phyloP scores from a whole-genome alignment of 2,797 vertebrate genomes.

The Pterois miles region DNA sequence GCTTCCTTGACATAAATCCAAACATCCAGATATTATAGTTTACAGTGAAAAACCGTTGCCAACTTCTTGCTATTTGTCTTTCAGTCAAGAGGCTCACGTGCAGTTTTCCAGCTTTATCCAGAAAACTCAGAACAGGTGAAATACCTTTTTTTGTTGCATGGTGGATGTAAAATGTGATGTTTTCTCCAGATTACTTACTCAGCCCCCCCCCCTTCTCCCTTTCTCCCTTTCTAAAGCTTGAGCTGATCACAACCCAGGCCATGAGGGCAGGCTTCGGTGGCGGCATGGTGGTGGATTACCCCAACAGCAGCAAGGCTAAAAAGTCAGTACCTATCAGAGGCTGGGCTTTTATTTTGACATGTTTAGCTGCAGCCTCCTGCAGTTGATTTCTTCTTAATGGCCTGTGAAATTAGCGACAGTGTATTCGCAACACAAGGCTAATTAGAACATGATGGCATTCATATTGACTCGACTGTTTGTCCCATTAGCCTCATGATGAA shows the following conservation, averaged over 20 bases:
- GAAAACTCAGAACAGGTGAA: constrained; percentile 95
- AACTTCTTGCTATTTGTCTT: constrained; percentile 23
- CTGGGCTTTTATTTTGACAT: constrained; percentile 28
- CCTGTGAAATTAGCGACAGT: constrained; percentile 40
- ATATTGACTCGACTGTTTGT: constrained; percentile 14
- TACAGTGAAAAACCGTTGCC: too few relatives aligned
- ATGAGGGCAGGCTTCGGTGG: constrained; percentile 95
- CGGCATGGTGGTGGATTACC: constrained; percentile 96
- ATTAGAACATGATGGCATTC: constrained; percentile 27
- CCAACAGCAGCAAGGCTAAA: constrained; percentile 96
- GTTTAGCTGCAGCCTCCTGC: neutral
- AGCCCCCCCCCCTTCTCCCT: too few relatives aligned
- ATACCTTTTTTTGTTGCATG: neutral
- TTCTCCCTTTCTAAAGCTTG: constrained; percentile 83
- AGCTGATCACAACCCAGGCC: constrained; percentile 94
- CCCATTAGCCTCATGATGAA: constrained; percentile 10
- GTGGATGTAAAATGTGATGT: neutral
- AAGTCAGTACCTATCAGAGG: constrained; percentile 85
- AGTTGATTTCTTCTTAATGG: constrained; percentile 27
- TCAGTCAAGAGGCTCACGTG: constrained; percentile 90
- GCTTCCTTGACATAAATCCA: neutral
- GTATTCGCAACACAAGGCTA: neutral
- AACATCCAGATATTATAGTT: neutral
- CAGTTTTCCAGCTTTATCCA: constrained; percentile 94
- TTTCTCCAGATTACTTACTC: neutral